A percentile compares a stretch with the other conserved stretches of the same genome.
Conservation (phyloP, 1,140 invertebrate species). For the Aphidius gifuensis region DNA sequence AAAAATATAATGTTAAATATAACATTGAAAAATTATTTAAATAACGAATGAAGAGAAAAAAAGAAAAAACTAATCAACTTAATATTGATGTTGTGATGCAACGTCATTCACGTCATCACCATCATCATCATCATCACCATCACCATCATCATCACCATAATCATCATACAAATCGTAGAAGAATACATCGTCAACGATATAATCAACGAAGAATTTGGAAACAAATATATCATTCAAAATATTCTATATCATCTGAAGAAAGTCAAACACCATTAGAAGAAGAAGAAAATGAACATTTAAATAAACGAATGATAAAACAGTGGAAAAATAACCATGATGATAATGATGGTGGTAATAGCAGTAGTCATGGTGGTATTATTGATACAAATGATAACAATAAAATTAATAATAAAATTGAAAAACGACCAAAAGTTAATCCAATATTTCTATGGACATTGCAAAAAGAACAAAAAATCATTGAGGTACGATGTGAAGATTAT, state of each 20-base stretch:
- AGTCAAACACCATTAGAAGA: slow-evolving; percentile 3
- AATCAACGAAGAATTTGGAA: slow-evolving; percentile 12
- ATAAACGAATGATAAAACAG: background rate
- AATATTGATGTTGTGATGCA: slow-evolving; percentile 50
- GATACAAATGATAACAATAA: background rate
- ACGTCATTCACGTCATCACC: slow-evolving; percentile 47
- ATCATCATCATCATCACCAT: slow-evolving; percentile 39
- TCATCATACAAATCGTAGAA: slow-evolving; percentile 27
- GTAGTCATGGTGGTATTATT: background rate
- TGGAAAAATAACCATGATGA: background rate
- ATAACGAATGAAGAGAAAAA: no score
- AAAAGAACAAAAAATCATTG: slow-evolving; percentile 71
- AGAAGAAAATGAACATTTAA: background rate
- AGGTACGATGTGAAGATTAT: slow-evolving; percentile 81
- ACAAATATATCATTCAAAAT: slow-evolving; percentile 16
- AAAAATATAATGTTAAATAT: no score
- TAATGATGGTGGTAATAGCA: no score
- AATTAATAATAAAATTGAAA: slow-evolving; percentile 27
- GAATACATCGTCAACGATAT: slow-evolving; percentile 10
- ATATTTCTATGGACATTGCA: slow-evolving; percentile 80
- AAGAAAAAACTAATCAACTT: background rate
- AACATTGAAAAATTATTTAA: no score
- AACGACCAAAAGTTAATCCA: slow-evolving; percentile 66
- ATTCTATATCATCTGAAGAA: slow-evolving; percentile 18
- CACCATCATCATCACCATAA: slow-evolving; percentile 31